Base-by-base conservation (phyloP, 2,888 invertebrate genomes). In the Lepetodrilus schrolli region DNA sequence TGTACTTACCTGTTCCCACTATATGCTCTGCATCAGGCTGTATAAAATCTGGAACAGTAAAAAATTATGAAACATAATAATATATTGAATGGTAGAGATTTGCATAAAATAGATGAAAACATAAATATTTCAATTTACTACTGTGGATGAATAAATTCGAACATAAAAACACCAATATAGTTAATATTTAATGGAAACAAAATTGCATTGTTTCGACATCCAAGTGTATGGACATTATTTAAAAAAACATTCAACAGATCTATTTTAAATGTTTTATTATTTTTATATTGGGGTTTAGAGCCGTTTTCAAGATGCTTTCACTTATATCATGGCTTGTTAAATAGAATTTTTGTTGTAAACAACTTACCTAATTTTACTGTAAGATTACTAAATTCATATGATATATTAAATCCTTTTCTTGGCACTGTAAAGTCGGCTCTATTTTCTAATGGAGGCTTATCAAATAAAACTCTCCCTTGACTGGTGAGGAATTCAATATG, bases 321-420 rank as follows among this genome's bases (percentile, higher is more conserved):
- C n/a, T n/a, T n/a, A n/a, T n/a, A n/a, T n/a, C n/a, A n/a, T n/a
- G n/a, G n/a, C n/a, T n/a, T n/a, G n/a, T n/a, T n/a, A n/a, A n/a
- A n/a, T n/a, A n/a, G n/a, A n/a, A n/a, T n/a, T n/a, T n/a, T n/a
- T n/a, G n/a, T n/a, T n/a, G n/a, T n/a, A n/a, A n/a, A n/a, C n/a
- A n/a, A 86, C 94, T 93, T 91, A 96, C 97, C 96, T 93, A 99
- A 94, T 93, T 97, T 96, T 92, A 99, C 98, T 93, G 98, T 99
- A 92, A 96, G 95, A 92, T 97, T 96, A 87, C 98, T 98, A 93
- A 99, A 99, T 93, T 98, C 97, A 93, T 96, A 99, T 92, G 97
- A 96, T 91, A 97, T 98, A 92, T 96, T 96, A 93, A 98, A 99
- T 90, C 99, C 99, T 91, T 98, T 94, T 92, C 98, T 98, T 92